phyloP scores from a whole-genome alignment of 1,140 invertebrate genomes.

The Drosophila orosa region DNA sequence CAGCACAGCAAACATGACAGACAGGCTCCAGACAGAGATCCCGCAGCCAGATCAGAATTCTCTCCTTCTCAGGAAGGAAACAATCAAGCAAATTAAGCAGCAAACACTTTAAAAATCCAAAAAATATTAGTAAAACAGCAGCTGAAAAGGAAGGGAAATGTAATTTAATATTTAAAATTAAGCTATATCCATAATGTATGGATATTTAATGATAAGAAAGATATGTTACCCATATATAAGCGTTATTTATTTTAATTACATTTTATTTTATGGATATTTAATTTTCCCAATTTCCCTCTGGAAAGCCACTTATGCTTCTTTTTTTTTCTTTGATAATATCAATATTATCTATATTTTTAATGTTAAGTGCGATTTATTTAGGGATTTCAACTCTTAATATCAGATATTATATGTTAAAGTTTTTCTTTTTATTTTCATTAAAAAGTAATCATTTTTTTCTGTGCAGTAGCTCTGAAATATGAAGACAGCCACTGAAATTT shows the following conservation, averaged over 20 bases:
- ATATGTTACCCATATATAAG: neutral
- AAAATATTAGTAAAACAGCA: neutral
- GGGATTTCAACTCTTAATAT: neutral
- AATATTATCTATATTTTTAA: neutral
- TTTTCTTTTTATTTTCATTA: too few species aligned
- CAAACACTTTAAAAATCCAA: neutral
- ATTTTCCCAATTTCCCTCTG: too few species aligned
- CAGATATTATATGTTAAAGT: too few species aligned
- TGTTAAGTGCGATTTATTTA: neutral
- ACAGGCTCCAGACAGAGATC: constrained; percentile 29
- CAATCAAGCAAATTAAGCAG: neutral
- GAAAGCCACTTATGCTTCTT: too few species aligned
- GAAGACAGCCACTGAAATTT: constrained; percentile 17
- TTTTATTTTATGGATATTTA: neutral
- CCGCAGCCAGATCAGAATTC: neutral
- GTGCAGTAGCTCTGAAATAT: constrained; percentile 3
- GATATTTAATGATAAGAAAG: too few species aligned
- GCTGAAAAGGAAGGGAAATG: neutral
- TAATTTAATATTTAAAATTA: neutral
- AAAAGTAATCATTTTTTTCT: too few species aligned
- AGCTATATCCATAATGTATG: neutral
- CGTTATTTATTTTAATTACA: neutral
- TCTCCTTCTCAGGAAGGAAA: neutral
- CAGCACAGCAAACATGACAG: constrained; percentile 30
- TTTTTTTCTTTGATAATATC: neutral